Evolutionary conservation across 2,888 invertebrate species (phyloP).

Genomic region (Plemyria rubiginata): DNA sequence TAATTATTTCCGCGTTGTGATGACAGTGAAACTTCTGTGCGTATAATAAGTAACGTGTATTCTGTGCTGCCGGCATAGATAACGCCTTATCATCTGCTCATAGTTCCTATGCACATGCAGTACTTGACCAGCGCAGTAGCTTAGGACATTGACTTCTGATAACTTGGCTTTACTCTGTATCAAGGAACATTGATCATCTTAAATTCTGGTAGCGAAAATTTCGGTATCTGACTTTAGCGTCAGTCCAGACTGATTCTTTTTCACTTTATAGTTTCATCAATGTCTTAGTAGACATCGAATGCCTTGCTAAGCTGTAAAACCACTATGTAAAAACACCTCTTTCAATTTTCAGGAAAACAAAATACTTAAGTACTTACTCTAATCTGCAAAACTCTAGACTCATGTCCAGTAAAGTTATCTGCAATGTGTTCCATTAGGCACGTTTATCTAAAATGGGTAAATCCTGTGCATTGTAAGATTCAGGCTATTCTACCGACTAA

Average conservation of each 20-base stretch:
- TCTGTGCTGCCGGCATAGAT: constrained; percentile 61
- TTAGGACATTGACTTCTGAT: constrained; percentile 71
- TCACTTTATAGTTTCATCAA: too few relatives aligned
- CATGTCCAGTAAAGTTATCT: constrained; percentile 15
- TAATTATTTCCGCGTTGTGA: neutral
- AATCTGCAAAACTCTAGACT: constrained; percentile 3
- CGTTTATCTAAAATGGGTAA: constrained; percentile 47
- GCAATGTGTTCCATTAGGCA: constrained; percentile 37
- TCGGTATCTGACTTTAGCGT: neutral
- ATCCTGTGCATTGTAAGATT: constrained; percentile 48
- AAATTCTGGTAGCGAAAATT: neutral
- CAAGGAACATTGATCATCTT: neutral
- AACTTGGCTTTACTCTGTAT: constrained; percentile 44
- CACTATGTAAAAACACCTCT: neutral
- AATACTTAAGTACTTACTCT: too few relatives aligned
- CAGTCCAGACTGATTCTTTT: neutral
- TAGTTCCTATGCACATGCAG: constrained; percentile 76
- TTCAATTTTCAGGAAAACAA: neutral
- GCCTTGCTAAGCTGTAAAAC: too few relatives aligned
- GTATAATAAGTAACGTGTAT: constrained; percentile 12
- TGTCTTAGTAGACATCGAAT: too few relatives aligned
- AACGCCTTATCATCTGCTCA: constrained; percentile 82
- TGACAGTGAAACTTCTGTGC: constrained; percentile 11
- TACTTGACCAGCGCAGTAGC: constrained; percentile 61
- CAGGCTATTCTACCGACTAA: constrained; percentile 46